These are phyloP conservation scores for Rynchops niger DNA, from an alignment of 2,113 vertebrate species.

Conservation along the genomic window DNA sequence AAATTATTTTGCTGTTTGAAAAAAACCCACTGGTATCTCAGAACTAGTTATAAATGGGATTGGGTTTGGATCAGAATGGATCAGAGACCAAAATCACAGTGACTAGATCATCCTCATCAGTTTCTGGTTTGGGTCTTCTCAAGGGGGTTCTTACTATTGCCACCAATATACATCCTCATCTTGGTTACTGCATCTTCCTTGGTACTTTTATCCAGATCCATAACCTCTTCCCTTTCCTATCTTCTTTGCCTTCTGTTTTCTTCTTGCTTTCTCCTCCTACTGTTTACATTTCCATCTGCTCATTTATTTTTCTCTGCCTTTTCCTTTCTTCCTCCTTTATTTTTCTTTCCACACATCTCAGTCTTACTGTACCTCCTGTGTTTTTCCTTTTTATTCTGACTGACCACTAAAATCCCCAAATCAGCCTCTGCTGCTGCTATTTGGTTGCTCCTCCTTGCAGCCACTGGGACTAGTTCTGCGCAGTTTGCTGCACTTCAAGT, in stretches of 20 bases:
- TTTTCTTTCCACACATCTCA: not conserved
- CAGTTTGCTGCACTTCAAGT: not conserved
- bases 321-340: not conserved
- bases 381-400: not conserved
- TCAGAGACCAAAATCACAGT: not conserved
- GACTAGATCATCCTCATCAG: not conserved
- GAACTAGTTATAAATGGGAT: not conserved
- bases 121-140: not conserved
- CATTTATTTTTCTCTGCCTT: not conserved
- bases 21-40: not conserved
- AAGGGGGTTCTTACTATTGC: not conserved
- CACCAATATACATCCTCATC: not conserved
- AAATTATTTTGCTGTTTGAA: not conserved
- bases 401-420: not conserved
- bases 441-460: not conserved
- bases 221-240: not conserved
- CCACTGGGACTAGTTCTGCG: not conserved
- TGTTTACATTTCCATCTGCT: not conserved
- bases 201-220: not conserved
- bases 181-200: not conserved
- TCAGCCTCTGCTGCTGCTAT: not conserved
- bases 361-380: not conserved
- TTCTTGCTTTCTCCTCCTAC: not conserved
- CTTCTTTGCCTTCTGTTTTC: not conserved
- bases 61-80: not conserved